phyloP scores from a whole-genome alignment of 2,888 invertebrate species.

The Drosophila pseudotakahashii region DNA sequence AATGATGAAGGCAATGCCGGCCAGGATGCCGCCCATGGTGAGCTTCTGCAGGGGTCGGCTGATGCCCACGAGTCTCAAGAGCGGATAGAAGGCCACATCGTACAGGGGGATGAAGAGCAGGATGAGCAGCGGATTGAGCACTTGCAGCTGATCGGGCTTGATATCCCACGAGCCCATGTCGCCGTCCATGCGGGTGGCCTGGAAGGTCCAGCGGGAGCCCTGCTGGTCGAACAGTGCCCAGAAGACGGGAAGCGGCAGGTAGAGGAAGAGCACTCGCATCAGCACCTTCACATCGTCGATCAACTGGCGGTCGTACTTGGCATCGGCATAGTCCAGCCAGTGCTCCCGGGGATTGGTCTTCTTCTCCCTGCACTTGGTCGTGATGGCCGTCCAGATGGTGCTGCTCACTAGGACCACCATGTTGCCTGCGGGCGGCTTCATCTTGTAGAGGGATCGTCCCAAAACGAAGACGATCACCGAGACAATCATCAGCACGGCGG shows the following conservation, averaged over 20 bases:
- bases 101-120: slow-evolving; percentile 94
- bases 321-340: slow-evolving; percentile 95
- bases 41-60: slow-evolving; percentile 93
- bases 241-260: slow-evolving; percentile 94
- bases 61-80: slow-evolving; percentile 88
- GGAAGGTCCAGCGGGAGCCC: slow-evolving; percentile 96
- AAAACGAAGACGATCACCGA: slow-evolving; percentile 88
- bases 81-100: slow-evolving; percentile 92
- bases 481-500: slow-evolving; percentile 85
- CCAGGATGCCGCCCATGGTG: slow-evolving; percentile 93
- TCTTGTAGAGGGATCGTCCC: slow-evolving; percentile 88
- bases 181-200: slow-evolving; percentile 95
- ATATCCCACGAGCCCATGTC: slow-evolving; percentile 89
- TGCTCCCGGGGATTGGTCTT: slow-evolving; percentile 87
- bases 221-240: slow-evolving; percentile 98
- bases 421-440: slow-evolving; percentile 89
- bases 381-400: slow-evolving; percentile 87
- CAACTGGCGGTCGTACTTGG: slow-evolving; percentile 88
- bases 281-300: slow-evolving; percentile 92
- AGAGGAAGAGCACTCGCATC: slow-evolving; percentile 90
- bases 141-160: slow-evolving; percentile 98
- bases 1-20: slow-evolving; percentile 93
- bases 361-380: slow-evolving; percentile 81
- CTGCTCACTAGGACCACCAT: slow-evolving; percentile 88
- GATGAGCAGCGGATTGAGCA: slow-evolving; percentile 94